Percentiles rank a stretch among this genome's conserved stretches.
Evolutionary conservation across 1,140 invertebrate genomes (phyloP).

Genomic region (Microplitis demolitor): DNA sequence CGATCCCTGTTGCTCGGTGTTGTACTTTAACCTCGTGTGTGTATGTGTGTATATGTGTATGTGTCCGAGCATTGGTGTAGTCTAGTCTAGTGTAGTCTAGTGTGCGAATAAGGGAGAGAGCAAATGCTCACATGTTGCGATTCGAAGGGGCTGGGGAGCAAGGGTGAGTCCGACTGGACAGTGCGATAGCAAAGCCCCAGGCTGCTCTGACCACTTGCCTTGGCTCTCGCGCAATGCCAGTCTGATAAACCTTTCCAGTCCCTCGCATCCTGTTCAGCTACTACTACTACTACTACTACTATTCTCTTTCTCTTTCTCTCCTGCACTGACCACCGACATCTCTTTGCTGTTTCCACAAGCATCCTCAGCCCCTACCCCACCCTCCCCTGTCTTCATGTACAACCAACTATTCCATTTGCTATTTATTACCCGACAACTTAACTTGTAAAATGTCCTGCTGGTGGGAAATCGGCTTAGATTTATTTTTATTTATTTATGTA

Average conservation of each 20-base stretch:
- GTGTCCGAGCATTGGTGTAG: neutral
- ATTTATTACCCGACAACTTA: slow-evolving; percentile 16
- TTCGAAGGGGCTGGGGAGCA: neutral
- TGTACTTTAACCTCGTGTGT: neutral
- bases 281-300: too few species aligned
- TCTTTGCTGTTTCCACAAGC: too few species aligned
- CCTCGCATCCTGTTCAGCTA: too few species aligned
- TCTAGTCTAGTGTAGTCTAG: too few species aligned
- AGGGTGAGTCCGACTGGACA: slow-evolving; percentile 12
- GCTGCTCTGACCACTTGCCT: slow-evolving; percentile 11
- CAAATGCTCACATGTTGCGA: slow-evolving; percentile 8
- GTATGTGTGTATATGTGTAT: neutral
- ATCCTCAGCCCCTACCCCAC: neutral
- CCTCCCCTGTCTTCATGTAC: neutral
- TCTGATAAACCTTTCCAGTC: neutral
- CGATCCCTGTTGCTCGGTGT: neutral
- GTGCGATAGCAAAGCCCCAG: slow-evolving; percentile 14
- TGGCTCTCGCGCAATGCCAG: slow-evolving; percentile 12
- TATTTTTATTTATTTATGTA: neutral
- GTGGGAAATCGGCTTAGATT: slow-evolving; percentile 4
- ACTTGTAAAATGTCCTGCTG: slow-evolving; percentile 9
- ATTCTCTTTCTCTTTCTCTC: neutral
- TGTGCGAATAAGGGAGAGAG: neutral
- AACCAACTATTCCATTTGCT: neutral
- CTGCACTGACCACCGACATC: neutral